Conservation (phyloP, 2,113 vertebrate genomes). For the Scatophagus argus region DNA sequence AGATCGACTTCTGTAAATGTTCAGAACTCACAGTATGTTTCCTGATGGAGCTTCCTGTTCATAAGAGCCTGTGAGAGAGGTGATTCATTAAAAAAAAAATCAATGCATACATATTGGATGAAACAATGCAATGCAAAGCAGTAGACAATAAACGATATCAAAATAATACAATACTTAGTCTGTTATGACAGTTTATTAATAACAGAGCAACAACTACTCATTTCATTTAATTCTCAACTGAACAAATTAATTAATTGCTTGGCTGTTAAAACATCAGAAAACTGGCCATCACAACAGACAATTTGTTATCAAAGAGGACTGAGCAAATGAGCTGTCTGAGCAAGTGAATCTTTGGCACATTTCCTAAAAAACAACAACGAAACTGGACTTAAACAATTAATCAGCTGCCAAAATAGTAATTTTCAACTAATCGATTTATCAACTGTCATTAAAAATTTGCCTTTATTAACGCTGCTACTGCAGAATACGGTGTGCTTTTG, state of each 20-base stretch:
- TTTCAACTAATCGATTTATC: background rate
- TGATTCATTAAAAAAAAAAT: background rate
- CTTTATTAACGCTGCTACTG: background rate
- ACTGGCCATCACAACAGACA: background rate
- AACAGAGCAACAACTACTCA: background rate
- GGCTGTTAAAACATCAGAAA: background rate
- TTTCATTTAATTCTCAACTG: background rate
- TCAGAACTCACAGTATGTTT: conserved; percentile 38
- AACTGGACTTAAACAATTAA: background rate
- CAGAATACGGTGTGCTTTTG: background rate
- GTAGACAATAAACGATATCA: background rate
- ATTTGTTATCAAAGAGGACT: background rate
- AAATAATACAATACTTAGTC: background rate
- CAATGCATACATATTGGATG: background rate
- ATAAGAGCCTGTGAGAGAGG: background rate
- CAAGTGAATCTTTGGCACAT: background rate
- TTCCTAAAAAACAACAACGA: background rate
- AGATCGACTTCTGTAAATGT: conserved; percentile 33
- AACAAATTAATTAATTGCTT: background rate
- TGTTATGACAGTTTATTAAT: background rate
- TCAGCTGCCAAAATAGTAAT: background rate
- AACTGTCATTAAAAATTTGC: background rate
- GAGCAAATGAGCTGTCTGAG: background rate
- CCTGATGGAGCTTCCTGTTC: conserved; percentile 22
- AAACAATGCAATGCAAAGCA: background rate